Percentiles rank a stretch among this genome's conserved stretches.
Evolutionary conservation across 1,140 invertebrate species (phyloP).

Genomic region (Drosophila arawakana): DNA sequence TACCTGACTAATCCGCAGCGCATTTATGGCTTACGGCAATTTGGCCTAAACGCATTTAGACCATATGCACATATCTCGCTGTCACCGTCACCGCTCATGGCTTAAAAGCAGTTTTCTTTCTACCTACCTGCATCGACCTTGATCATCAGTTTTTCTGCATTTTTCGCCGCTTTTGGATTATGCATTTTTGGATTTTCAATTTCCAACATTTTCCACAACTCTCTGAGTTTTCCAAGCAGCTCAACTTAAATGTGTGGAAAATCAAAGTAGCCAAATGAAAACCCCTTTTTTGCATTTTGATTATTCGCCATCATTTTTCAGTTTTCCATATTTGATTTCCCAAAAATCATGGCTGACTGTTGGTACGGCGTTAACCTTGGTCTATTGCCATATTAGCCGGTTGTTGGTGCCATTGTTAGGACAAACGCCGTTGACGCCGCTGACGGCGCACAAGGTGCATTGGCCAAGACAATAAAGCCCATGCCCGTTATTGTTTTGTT

Average conservation of each 20-base stretch:
- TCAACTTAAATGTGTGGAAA: not conserved
- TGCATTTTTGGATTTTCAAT: slow-evolving; percentile 1
- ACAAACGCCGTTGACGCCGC: slow-evolving; percentile 68
- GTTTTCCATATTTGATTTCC: not conserved
- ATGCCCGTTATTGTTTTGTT: not conserved
- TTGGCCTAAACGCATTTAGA: slow-evolving; percentile 1
- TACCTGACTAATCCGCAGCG: slow-evolving; percentile 22
- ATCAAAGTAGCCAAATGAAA: too few species aligned
- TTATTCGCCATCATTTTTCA: not conserved
- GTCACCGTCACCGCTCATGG: not conserved
- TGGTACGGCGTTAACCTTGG: slow-evolving; percentile 33
- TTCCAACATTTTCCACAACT: not conserved
- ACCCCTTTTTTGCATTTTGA: not conserved
- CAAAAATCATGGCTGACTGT: not conserved
- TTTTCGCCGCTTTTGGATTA: not conserved
- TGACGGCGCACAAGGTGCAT: slow-evolving; percentile 58
- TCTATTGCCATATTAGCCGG: slow-evolving; percentile 21
- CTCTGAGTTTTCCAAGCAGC: not conserved
- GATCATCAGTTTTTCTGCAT: not conserved
- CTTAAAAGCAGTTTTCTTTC: not conserved
- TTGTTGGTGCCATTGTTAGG: slow-evolving; percentile 52
- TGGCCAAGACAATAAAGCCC: not conserved
- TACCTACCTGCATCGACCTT: slow-evolving; percentile 3
- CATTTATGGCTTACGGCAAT: slow-evolving; percentile 10
- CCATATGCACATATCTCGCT: not conserved